These are phyloP conservation scores for Endotricha flammealis DNA, from an alignment of 2,888 invertebrate species.

Conservation along the genomic window DNA sequence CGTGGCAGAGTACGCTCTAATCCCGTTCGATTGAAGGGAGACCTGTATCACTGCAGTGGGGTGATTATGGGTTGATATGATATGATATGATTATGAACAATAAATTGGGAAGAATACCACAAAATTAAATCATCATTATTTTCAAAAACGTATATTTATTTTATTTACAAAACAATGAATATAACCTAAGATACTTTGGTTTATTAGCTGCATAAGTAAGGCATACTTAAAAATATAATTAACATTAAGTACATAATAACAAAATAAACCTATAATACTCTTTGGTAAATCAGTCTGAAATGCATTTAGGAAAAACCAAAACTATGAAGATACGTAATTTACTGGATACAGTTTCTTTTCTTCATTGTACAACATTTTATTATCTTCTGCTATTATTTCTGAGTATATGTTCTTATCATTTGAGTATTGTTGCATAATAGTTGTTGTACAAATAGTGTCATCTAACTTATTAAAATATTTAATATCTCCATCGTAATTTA, in stretches of 20 bases:
- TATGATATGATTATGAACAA: no score
- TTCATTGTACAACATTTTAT: constrained; percentile 34
- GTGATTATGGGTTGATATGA: no score
- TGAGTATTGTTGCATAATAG: constrained; percentile 30
- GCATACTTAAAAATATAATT: constrained; percentile 25
- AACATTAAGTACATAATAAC: constrained; percentile 37
- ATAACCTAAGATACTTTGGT: constrained; percentile 38
- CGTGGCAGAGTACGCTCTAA: no score
- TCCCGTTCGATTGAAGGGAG: no score
- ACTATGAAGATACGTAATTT: constrained; percentile 55
- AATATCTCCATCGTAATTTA: constrained; percentile 44
- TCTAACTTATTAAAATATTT: constrained; percentile 35
- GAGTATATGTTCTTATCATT: constrained; percentile 25
- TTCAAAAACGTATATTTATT: constrained; percentile 24
- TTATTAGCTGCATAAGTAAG: constrained; percentile 23
- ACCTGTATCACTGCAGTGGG: no score
- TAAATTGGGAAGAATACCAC: no score
- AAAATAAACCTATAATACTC: constrained; percentile 49
- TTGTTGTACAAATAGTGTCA: constrained; percentile 28
- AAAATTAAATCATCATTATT: no score
- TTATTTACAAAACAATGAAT: constrained; percentile 51
- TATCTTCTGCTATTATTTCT: constrained; percentile 26
- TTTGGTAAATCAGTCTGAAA: constrained; percentile 61
- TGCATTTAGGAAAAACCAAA: constrained; percentile 23
- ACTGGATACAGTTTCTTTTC: constrained; percentile 53